Percentiles rank a stretch among this genome's conserved stretches.
Evolutionary conservation across 2,888 invertebrate genomes (phyloP).

Genomic region (Holacanthella duospinosa): DNA sequence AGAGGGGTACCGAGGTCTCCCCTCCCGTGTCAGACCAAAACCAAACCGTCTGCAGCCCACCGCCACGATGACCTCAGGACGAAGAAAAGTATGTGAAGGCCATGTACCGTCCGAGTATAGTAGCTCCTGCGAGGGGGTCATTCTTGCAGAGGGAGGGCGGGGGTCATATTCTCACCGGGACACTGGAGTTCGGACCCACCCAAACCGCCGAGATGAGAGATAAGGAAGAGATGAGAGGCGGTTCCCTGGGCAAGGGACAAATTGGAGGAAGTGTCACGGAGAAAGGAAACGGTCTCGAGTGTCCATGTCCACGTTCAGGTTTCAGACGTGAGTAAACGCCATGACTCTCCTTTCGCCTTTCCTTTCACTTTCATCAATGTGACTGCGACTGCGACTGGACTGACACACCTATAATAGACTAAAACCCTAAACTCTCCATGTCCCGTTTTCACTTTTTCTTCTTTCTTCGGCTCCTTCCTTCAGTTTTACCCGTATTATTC

Average conservation of each 20-base stretch:
- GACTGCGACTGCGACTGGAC: conserved; percentile 30
- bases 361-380: conserved; percentile 39
- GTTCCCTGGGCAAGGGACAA: background rate
- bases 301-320: background rate
- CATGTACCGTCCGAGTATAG: background rate
- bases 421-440: conserved; percentile 10
- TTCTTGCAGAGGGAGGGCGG: background rate
- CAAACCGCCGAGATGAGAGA: background rate
- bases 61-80: conserved; percentile 2
- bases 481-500: background rate
- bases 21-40: background rate
- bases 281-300: background rate
- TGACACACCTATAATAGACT: conserved; percentile 35
- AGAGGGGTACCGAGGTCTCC: background rate
- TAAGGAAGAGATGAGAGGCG: background rate
- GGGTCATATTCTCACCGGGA: conserved; percentile 2
- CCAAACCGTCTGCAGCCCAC: background rate
- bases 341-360: conserved; percentile 29
- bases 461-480: background rate
- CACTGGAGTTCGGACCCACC: background rate
- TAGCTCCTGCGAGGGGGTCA: background rate
- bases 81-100: background rate
- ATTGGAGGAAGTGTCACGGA: background rate
- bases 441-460: conserved; percentile 9
- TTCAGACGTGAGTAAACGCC: conserved; percentile 23